These are phyloP conservation scores for Meandrina meandrites DNA, from an alignment of 92 coral and sea anemone genomes.

Conservation along the genomic window DNA sequence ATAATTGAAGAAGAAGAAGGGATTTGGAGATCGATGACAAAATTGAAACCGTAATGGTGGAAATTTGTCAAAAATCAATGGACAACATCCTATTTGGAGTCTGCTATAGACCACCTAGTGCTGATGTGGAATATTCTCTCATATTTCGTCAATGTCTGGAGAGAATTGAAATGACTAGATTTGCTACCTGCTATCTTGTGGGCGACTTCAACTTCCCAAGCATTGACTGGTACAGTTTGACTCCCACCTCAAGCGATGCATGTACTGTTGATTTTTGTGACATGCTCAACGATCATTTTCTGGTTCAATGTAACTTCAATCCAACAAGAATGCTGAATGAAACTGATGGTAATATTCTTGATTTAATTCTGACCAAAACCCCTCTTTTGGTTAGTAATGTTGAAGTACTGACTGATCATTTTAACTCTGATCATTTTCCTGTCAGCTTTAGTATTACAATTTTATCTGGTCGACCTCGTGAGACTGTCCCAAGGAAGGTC, in stretches of 20 bases:
- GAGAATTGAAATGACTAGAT: slow-evolving; percentile 41
- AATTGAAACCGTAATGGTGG: slow-evolving; percentile 44
- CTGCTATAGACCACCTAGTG: slow-evolving; percentile 30
- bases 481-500: slow-evolving; percentile 26
- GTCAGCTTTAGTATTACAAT: slow-evolving; percentile 14
- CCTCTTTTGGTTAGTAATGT: no score
- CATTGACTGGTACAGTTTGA: slow-evolving; percentile 20
- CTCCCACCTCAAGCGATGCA: slow-evolving; percentile 27
- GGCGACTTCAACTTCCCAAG: no score
- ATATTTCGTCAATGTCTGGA: slow-evolving; percentile 42
- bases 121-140: slow-evolving; percentile 24
- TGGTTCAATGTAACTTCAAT: slow-evolving; percentile 35
- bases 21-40: slow-evolving; percentile 11
- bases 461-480: slow-evolving; percentile 26
- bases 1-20: not conserved
- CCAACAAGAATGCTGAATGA: slow-evolving; percentile 35
- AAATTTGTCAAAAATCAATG: slow-evolving; percentile 43
- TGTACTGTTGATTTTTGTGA: slow-evolving; percentile 19
- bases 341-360: slow-evolving; percentile 42
- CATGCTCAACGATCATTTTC: slow-evolving; percentile 34
- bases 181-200: slow-evolving; percentile 32
- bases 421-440: slow-evolving; percentile 46
- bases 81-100: slow-evolving; percentile 43
- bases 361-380: no score
- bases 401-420: slow-evolving; percentile 44